Evolutionary conservation across 1,140 invertebrate genomes (phyloP).

Genomic region (Heliconius congener): DNA sequence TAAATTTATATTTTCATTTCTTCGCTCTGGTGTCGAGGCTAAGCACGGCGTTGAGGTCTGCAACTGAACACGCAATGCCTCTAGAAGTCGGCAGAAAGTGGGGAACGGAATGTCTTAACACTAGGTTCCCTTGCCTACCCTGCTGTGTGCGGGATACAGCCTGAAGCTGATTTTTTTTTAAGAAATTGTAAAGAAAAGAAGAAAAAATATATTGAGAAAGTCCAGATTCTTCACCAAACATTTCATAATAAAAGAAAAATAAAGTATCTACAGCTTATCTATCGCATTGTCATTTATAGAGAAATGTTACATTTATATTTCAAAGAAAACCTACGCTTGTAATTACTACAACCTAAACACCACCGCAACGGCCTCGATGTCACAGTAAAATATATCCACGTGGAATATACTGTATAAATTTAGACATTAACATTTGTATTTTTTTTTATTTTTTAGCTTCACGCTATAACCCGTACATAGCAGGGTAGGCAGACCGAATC

Average conservation of each 20-base stretch:
- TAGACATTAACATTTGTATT: not conserved
- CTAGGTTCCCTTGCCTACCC: no score
- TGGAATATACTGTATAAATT: not conserved
- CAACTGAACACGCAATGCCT: no score
- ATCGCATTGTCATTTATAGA: conserved; percentile 6
- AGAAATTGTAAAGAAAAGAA: not conserved
- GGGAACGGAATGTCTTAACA: no score
- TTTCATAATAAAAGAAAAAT: not conserved
- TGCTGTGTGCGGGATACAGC: no score
- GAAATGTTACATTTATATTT: conserved; percentile 5
- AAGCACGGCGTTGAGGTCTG: no score
- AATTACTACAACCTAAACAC: conserved; percentile 9
- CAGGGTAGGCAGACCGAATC: no score
- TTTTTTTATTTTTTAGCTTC: no score
- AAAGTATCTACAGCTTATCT: not conserved
- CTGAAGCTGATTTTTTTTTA: no score
- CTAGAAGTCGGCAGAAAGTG: no score
- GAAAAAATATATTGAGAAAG: not conserved
- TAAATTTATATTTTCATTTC: no score
- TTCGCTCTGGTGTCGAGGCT: no score
- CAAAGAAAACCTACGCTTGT: conserved; percentile 21
- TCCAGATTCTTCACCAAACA: not conserved
- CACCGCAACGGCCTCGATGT: conserved; percentile 13
- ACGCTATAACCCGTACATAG: no score
- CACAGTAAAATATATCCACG: conserved; percentile 10